phyloP scores from a whole-genome alignment of 2,113 vertebrate species.

The Euleptes europaea region DNA sequence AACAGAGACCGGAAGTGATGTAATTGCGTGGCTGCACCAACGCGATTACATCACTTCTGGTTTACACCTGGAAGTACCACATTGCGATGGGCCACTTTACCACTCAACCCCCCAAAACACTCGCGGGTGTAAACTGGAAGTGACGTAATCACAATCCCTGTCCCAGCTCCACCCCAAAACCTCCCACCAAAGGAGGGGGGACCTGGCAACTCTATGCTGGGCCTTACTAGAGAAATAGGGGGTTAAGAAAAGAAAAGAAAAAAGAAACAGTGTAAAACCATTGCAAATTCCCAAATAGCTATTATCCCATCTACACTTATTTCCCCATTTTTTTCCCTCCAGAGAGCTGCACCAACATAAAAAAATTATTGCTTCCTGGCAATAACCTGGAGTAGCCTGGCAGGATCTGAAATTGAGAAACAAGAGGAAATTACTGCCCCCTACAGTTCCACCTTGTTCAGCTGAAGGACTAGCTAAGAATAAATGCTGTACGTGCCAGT shows the following conservation, averaged over 20 bases:
- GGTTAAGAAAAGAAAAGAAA: too few species aligned
- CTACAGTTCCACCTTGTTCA: slow-evolving; percentile 12
- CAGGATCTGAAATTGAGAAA: slow-evolving; percentile 46
- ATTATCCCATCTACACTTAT: background rate
- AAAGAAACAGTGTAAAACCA: background rate
- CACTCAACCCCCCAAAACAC: too few species aligned
- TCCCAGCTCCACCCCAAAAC: too few species aligned
- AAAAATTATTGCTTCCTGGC: slow-evolving; percentile 38
- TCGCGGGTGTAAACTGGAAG: too few species aligned
- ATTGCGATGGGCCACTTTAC: too few species aligned
- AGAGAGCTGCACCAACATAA: slow-evolving; percentile 34
- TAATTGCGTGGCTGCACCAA: too few species aligned
- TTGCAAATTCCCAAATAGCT: background rate
- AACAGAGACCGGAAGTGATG: too few species aligned
- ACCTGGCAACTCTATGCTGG: too few species aligned
- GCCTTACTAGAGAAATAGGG: background rate
- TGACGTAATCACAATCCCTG: too few species aligned
- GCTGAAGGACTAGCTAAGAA: slow-evolving; percentile 33
- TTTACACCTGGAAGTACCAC: too few species aligned
- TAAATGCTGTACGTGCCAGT: slow-evolving; percentile 6
- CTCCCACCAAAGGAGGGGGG: too few species aligned
- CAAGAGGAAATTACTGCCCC: slow-evolving; percentile 42
- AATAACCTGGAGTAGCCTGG: slow-evolving; percentile 37
- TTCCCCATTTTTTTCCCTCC: background rate
- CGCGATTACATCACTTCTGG: too few species aligned